Percentiles rank a stretch among this genome's conserved stretches.
phyloP scores from a whole-genome alignment of 2,113 vertebrate species.

The Forbesichthys agassizii region DNA sequence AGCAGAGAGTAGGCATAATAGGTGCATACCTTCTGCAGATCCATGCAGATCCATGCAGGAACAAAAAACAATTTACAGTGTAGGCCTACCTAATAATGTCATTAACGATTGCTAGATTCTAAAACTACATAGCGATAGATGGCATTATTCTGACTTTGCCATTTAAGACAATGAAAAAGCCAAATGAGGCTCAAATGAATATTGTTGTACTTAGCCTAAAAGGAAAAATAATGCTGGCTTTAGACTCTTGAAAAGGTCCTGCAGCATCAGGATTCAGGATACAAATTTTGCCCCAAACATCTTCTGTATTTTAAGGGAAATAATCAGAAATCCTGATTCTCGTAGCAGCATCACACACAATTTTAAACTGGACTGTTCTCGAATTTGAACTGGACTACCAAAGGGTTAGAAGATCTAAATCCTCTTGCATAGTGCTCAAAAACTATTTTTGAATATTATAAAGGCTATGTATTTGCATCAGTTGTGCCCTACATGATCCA shows the following conservation, averaged over 20 bases:
- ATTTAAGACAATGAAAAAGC: no score
- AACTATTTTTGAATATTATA: constrained; percentile 61
- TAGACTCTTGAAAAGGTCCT: constrained; percentile 3
- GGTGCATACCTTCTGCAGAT: no score
- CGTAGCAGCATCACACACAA: neutral
- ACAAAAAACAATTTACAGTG: no score
- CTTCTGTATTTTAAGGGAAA: constrained; percentile 10
- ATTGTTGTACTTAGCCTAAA: constrained; percentile 4
- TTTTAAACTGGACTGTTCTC: no score
- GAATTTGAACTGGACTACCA: constrained; percentile 29
- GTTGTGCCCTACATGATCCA: neutral
- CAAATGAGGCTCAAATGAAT: no score
- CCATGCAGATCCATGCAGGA: no score
- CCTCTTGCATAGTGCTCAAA: constrained; percentile 46
- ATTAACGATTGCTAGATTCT: no score
- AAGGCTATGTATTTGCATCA: constrained; percentile 53
- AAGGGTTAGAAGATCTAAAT: constrained; percentile 45
- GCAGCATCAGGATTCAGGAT: constrained; percentile 19
- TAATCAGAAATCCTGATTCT: constrained; percentile 25
- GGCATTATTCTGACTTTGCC: no score
- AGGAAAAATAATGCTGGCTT: constrained; percentile 3
- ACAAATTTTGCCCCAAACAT: neutral
- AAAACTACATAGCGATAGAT: no score
- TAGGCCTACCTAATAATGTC: no score
- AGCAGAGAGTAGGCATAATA: neutral